Conservation (phyloP, 2,888 invertebrate genomes). For the Cynaeus angustus region DNA sequence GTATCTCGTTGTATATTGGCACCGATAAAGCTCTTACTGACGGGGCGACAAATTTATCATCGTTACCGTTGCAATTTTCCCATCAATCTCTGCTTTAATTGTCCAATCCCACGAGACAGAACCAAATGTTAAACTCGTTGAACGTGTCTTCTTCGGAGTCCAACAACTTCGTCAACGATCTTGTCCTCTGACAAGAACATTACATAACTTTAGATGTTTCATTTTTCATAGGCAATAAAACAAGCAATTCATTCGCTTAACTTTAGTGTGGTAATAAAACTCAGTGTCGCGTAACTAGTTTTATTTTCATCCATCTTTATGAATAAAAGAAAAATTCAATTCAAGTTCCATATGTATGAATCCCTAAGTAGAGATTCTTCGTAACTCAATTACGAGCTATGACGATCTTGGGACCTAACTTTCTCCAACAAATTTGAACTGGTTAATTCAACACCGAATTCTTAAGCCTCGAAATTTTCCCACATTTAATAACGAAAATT, state of each 20-base stretch:
- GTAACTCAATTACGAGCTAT: conserved; percentile 26
- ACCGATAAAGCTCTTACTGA: conserved; percentile 5
- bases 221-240: conserved; percentile 21
- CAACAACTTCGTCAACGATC: conserved; percentile 1
- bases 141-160: neutral
- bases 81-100: conserved; percentile 3
- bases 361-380: conserved; percentile 14
- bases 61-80: neutral
- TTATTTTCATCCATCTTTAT: conserved; percentile 28
- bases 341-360: conserved; percentile 21
- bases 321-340: conserved; percentile 29
- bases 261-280: conserved; percentile 34
- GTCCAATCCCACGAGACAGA: neutral
- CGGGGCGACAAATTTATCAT: too few species aligned
- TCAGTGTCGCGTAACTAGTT: conserved; percentile 18
- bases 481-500: too few species aligned
- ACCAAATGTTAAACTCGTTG: neutral
- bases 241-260: conserved; percentile 11
- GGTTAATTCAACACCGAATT: neutral
- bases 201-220: conserved; percentile 9
- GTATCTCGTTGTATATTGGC: conserved; percentile 17
- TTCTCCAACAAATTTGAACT: conserved; percentile 6
- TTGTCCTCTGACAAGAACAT: neutral
- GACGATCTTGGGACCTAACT: conserved; percentile 15
- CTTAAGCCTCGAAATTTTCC: neutral